Evolutionary conservation across 2,888 invertebrate species (phyloP).

Genomic region (Dorcus parallelipipedus): DNA sequence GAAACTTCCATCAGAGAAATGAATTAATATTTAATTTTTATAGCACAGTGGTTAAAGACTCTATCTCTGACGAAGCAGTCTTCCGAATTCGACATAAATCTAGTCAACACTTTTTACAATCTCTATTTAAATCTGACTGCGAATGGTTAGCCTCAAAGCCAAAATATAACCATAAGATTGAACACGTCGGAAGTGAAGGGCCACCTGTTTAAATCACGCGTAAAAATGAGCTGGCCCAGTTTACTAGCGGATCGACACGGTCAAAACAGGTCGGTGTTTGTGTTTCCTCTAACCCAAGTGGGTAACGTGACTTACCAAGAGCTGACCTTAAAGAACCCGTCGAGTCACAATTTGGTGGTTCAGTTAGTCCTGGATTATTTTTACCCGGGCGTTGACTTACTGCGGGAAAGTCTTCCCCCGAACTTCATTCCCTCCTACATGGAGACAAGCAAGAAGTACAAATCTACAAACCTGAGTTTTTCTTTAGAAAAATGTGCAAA

Average conservation of each 20-base stretch:
- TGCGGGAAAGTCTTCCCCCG: conserved; percentile 52
- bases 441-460: conserved; percentile 14
- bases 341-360: conserved; percentile 65
- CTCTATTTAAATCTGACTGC: conserved; percentile 56
- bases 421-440: conserved; percentile 34
- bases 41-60: conserved; percentile 60
- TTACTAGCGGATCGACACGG: conserved; percentile 39
- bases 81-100: conserved; percentile 66
- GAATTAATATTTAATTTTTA: conserved; percentile 2
- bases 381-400: conserved; percentile 62
- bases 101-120: conserved; percentile 60
- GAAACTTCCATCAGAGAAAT: too few species aligned
- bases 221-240: conserved; percentile 68
- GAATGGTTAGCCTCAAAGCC: conserved; percentile 51
- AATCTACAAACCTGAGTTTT: conserved; percentile 15
- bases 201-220: conserved; percentile 63
- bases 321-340: conserved; percentile 71
- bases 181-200: conserved; percentile 71
- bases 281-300: conserved; percentile 72
- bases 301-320: conserved; percentile 64
- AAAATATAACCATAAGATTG: conserved; percentile 69
- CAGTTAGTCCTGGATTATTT: conserved; percentile 69
- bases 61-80: conserved; percentile 62
- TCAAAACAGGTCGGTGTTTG: conserved; percentile 51
- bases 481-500: conserved; percentile 5